Conservation (phyloP, 2,797 vertebrate genomes). For the Luscinia megarhynchos region DNA sequence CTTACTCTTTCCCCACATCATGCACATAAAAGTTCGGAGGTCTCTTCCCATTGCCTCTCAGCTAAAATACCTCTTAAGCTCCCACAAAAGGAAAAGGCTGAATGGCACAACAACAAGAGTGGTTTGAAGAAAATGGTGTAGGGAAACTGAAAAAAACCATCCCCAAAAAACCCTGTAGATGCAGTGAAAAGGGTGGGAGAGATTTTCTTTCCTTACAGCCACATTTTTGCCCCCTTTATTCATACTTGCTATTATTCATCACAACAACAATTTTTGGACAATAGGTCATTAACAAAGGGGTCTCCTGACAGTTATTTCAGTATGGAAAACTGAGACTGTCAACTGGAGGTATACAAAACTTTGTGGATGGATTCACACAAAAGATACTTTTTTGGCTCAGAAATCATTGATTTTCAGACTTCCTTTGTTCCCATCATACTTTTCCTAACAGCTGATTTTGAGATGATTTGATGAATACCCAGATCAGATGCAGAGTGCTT, state of each 20-base stretch:
- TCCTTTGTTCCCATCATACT: accelerated
- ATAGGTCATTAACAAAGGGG: not conserved
- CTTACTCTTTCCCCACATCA: not conserved
- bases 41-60: not conserved
- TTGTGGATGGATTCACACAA: not conserved
- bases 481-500: not conserved
- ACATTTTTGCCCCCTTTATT: not conserved
- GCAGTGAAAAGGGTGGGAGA: not conserved
- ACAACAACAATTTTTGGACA: not conserved
- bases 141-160: not conserved
- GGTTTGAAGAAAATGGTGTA: not conserved
- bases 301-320: not conserved
- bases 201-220: not conserved
- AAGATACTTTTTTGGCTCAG: not conserved
- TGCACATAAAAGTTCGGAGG: not conserved
- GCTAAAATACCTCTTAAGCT: not conserved
- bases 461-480: not conserved
- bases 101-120: not conserved
- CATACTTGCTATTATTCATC: not conserved
- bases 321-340: not conserved
- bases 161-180: not conserved
- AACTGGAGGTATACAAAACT: not conserved
- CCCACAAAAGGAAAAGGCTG: not conserved
- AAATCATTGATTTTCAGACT: not conserved
- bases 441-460: not conserved